Percentiles rank a stretch among this genome's conserved stretches.
phyloP scores from a whole-genome alignment of 2,797 vertebrate species.

The Tadarida brasiliensis region DNA sequence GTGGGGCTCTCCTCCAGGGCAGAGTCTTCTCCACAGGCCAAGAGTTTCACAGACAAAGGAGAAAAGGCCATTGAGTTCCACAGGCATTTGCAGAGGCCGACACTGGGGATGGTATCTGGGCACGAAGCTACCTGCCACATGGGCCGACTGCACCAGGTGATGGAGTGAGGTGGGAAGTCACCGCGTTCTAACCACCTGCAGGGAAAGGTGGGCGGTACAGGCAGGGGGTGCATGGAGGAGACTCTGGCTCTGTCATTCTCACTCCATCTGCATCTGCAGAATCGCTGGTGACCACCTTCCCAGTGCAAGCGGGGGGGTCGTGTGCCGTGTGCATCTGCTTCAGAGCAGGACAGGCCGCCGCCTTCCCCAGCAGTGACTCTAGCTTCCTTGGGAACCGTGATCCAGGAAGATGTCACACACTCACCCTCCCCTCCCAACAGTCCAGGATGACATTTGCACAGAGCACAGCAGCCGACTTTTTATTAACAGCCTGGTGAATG shows the following conservation, averaged over 20 bases:
- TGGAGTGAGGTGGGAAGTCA: not conserved
- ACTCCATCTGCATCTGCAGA: not conserved
- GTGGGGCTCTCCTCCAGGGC: not conserved
- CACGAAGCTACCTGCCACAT: not conserved
- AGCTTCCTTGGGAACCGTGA: not conserved
- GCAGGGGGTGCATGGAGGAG: rapidly evolving
- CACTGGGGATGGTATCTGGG: not conserved
- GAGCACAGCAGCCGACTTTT: not conserved
- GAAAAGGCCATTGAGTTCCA: conserved; percentile 8
- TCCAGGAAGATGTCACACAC: not conserved
- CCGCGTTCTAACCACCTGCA: not conserved
- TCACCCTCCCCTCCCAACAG: not conserved
- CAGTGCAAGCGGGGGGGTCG: not conserved
- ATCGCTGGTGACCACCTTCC: not conserved
- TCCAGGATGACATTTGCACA: not conserved
- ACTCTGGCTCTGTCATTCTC: not conserved
- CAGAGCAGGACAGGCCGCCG: not conserved
- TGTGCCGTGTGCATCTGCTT: not conserved
- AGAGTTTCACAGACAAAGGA: conserved; percentile 47
- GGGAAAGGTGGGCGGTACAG: rapidly evolving
- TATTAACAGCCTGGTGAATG: not conserved
- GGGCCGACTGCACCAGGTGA: rapidly evolving
- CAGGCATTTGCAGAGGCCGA: not conserved
- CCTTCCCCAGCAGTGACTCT: not conserved
- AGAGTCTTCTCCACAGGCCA: conserved; percentile 33